phyloP scores from a whole-genome alignment of 2,113 vertebrate genomes.

The Colossoma macropomum region DNA sequence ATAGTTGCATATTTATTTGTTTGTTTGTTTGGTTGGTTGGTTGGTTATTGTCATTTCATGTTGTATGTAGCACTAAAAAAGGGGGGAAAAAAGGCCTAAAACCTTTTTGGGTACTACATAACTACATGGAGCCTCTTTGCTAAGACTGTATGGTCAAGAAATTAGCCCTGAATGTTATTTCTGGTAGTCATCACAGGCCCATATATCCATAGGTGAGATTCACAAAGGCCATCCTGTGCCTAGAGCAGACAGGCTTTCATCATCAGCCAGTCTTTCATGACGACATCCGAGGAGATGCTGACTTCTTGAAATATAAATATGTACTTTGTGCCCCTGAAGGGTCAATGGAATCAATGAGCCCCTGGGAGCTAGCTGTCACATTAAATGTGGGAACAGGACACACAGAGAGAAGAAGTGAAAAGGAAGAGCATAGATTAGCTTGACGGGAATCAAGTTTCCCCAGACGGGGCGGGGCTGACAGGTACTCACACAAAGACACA shows the following conservation, averaged over 20 bases:
- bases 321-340: conserved; percentile 61
- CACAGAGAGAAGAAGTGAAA: conserved; percentile 61
- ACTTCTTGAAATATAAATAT: conserved; percentile 70
- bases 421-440: conserved; percentile 45
- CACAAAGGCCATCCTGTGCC: conserved; percentile 12
- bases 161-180: background rate
- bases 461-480: conserved; percentile 54
- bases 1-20: no score
- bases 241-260: conserved; percentile 33
- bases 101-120: no score
- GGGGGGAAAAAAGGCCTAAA: background rate
- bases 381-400: conserved; percentile 58
- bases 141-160: background rate
- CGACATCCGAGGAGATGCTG: conserved; percentile 65
- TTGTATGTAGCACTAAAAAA: no score
- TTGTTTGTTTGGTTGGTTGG: no score
- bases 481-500: background rate
- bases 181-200: background rate
- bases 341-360: conserved; percentile 70
- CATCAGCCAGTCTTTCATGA: conserved; percentile 54
- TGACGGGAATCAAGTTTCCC: conserved; percentile 44
- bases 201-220: conserved; percentile 23
- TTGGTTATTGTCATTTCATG: no score
- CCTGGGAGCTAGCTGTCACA: conserved; percentile 62
- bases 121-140: no score